Percentiles rank a stretch among this genome's conserved stretches.
Evolutionary conservation across 1,140 invertebrate genomes (phyloP).

Genomic region (Ruditapes philippinarum): DNA sequence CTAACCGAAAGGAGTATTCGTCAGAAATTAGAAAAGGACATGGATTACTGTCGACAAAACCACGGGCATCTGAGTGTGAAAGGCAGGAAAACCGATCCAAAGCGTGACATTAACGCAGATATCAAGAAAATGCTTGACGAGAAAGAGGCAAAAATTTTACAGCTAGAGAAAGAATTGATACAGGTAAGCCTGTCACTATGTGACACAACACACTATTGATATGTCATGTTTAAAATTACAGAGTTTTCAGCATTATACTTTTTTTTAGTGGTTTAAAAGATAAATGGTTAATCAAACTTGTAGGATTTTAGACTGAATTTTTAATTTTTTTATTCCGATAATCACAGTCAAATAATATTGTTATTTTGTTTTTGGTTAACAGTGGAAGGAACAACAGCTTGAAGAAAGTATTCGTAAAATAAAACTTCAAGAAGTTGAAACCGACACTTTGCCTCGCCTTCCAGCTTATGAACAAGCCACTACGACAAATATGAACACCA

Average conservation of each 20-base stretch:
- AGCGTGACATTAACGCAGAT: conserved; percentile 58
- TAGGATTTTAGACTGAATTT: no score
- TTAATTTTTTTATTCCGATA: no score
- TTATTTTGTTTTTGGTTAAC: conserved; percentile 33
- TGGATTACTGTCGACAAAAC: conserved; percentile 86
- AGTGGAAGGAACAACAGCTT: conserved; percentile 95
- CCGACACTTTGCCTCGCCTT: conserved; percentile 24
- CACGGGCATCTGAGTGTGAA: background rate
- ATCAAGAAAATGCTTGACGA: conserved; percentile 75
- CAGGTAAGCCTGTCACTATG: no score
- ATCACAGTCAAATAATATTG: no score
- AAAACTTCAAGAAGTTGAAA: conserved; percentile 58
- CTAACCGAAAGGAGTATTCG: conserved; percentile 92
- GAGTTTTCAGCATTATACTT: no score
- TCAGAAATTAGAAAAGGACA: conserved; percentile 93
- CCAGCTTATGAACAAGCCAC: conserved; percentile 49
- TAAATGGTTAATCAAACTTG: no score
- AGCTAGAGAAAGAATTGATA: conserved; percentile 77
- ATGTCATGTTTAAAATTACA: no score
- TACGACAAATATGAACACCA: conserved; percentile 12
- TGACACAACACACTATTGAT: no score
- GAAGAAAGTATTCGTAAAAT: conserved; percentile 93
- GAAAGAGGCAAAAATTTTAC: conserved; percentile 78
- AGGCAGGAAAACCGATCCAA: conserved; percentile 56
- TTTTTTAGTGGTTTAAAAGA: no score